phyloP scores from a whole-genome alignment of 2,113 vertebrate genomes.

The Lanius collurio region DNA sequence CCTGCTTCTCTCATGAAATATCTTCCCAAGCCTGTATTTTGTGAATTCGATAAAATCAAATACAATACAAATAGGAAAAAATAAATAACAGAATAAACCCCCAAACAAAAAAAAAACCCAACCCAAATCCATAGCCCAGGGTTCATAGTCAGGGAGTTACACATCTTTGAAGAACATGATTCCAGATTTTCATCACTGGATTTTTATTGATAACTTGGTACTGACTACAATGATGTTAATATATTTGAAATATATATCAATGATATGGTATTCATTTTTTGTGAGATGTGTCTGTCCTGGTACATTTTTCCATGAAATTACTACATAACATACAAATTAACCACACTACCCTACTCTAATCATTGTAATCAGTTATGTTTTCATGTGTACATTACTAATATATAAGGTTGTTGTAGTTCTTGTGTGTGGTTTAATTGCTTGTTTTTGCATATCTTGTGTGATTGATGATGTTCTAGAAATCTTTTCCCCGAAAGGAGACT shows the following conservation, averaged over 20 bases:
- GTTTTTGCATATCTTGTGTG: slow-evolving; percentile 96
- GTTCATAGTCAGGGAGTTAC: not conserved
- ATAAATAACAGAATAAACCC: not conserved
- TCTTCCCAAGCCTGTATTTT: slow-evolving; percentile 44
- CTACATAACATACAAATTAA: slow-evolving; percentile 91
- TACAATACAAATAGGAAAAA: not conserved
- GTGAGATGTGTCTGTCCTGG: slow-evolving; percentile 73
- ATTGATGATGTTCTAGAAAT: slow-evolving; percentile 96
- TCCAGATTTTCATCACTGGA: not conserved
- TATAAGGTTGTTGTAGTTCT: slow-evolving; percentile 92
- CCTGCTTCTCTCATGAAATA: slow-evolving; percentile 66
- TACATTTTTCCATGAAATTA: slow-evolving; percentile 76
- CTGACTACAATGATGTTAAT: not conserved
- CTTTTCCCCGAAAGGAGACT: slow-evolving; percentile 99
- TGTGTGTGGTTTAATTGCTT: slow-evolving; percentile 98
- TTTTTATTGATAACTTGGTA: slow-evolving; percentile 45
- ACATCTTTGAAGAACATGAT: not conserved
- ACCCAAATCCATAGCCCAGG: not conserved
- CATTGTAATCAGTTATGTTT: slow-evolving; percentile 99
- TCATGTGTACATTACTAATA: slow-evolving; percentile 93
- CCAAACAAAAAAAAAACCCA: not conserved
- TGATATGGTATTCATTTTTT: slow-evolving; percentile 57
- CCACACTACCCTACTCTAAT: slow-evolving; percentile 93
- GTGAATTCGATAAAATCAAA: slow-evolving; percentile 52
- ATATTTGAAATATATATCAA: slow-evolving; percentile 60